Conservation (phyloP, 2,113 vertebrate species). For the Dromas ardeola region DNA sequence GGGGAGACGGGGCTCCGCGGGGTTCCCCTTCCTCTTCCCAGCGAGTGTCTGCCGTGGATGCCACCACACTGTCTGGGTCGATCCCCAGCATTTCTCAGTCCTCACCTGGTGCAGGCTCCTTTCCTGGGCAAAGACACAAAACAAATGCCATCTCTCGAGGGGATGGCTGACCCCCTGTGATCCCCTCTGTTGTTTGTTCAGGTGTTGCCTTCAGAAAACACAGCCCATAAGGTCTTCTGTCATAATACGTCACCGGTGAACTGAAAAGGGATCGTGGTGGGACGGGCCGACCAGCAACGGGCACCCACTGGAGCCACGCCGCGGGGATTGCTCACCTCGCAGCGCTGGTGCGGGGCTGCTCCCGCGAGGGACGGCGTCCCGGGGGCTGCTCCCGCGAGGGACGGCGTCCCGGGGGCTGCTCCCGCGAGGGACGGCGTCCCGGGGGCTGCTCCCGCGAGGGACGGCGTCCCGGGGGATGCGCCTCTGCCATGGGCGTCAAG, state of each 20-base stretch:
- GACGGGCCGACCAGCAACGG: neutral
- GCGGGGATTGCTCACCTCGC: too few species aligned
- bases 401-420: too few species aligned
- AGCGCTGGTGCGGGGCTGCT: too few species aligned
- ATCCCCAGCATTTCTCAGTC: neutral
- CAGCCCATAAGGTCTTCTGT: slow-evolving; percentile 1
- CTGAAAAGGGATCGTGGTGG: neutral
- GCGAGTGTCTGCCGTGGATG: fast-evolving
- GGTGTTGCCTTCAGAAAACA: neutral
- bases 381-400: too few species aligned
- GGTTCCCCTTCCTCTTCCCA: fast-evolving
- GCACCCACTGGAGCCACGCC: too few species aligned
- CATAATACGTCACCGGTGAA: neutral
- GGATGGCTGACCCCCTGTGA: neutral
- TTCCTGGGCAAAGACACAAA: neutral
- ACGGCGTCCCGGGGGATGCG: too few species aligned
- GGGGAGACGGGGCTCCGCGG: fast-evolving
- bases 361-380: too few species aligned
- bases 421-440: too few species aligned
- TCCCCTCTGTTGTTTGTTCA: neutral
- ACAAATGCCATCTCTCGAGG: neutral
- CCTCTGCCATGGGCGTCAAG: neutral
- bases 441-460: too few species aligned
- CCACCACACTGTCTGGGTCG: fast-evolving
- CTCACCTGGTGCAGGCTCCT: fast-evolving